These are phyloP conservation scores for Oeneis ivallda DNA, from an alignment of 2,888 invertebrate species.

Conservation along the genomic window DNA sequence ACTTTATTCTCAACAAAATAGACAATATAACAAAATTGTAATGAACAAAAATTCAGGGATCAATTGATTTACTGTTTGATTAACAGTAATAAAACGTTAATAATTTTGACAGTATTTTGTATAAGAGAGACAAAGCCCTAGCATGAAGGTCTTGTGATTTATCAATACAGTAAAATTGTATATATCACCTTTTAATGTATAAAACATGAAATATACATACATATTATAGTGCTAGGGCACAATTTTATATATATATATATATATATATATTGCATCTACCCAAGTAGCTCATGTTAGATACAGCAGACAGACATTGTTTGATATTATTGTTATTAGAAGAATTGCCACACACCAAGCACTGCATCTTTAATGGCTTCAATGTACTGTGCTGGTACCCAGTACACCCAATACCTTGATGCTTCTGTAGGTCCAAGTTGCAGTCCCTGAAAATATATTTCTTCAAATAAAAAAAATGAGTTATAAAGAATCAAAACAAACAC, in stretches of 20 bases:
- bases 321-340: slow-evolving; percentile 78
- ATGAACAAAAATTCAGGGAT: slow-evolving; percentile 21
- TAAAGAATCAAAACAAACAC: too few species aligned
- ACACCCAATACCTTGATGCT: slow-evolving; percentile 95
- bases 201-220: slow-evolving; percentile 32
- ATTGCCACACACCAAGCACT: slow-evolving; percentile 92
- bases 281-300: slow-evolving; percentile 63
- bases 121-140: slow-evolving; percentile 33
- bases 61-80: too few species aligned
- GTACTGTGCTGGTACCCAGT: slow-evolving; percentile 96
- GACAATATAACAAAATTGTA: slow-evolving; percentile 16
- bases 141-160: slow-evolving; percentile 30
- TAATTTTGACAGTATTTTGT: slow-evolving; percentile 24
- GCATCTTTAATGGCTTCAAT: slow-evolving; percentile 95
- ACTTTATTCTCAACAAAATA: slow-evolving; percentile 27
- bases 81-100: slow-evolving; percentile 28
- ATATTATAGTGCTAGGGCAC: slow-evolving; percentile 37
- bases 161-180: slow-evolving; percentile 32
- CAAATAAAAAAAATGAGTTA: not conserved
- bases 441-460: slow-evolving; percentile 79
- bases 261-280: slow-evolving; percentile 73
- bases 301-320: slow-evolving; percentile 43
- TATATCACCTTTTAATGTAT: slow-evolving; percentile 35
- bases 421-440: slow-evolving; percentile 95
- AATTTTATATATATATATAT: slow-evolving; percentile 49